Conservation (phyloP, 2,888 invertebrate species). For the Microctonus hyperodae region DNA sequence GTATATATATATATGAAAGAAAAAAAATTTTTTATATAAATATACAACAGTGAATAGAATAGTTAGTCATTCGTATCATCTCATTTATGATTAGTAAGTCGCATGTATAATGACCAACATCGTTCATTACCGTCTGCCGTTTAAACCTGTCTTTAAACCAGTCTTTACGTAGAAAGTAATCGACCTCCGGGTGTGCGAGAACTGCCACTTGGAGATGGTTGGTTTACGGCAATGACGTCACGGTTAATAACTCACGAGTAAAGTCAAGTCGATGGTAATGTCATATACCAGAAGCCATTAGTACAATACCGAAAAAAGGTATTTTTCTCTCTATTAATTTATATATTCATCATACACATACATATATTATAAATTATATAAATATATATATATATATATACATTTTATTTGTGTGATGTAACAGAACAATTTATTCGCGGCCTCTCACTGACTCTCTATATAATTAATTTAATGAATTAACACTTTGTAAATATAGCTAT, state of each 20-base stretch:
- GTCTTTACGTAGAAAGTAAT: constrained; percentile 39
- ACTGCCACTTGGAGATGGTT: constrained; percentile 6
- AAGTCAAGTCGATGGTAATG: constrained; percentile 4
- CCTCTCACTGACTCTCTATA: constrained; percentile 5
- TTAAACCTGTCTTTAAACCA: constrained; percentile 37
- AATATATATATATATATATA: no score
- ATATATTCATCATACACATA: neutral
- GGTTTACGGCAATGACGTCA: constrained; percentile 35
- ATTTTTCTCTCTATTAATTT: neutral
- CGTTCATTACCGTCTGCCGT: constrained; percentile 32
- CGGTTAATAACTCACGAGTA: constrained; percentile 37
- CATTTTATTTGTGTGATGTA: constrained; percentile 6
- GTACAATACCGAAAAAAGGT: constrained; percentile 20
- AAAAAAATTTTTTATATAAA: neutral
- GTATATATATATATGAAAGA: constrained; percentile 9
- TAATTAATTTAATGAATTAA: constrained; percentile 29
- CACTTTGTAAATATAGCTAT: neutral
- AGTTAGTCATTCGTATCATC: neutral
- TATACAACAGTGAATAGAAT: neutral
- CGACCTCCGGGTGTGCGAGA: constrained; percentile 33
- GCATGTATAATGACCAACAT: constrained; percentile 32
- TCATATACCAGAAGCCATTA: constrained; percentile 35
- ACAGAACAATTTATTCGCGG: constrained; percentile 2
- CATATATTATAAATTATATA: neutral
- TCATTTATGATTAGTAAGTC: constrained; percentile 38